These are phyloP conservation scores for Hypocryptadius cinnamomeus DNA, from an alignment of 2,113 vertebrate genomes.

Conservation along the genomic window DNA sequence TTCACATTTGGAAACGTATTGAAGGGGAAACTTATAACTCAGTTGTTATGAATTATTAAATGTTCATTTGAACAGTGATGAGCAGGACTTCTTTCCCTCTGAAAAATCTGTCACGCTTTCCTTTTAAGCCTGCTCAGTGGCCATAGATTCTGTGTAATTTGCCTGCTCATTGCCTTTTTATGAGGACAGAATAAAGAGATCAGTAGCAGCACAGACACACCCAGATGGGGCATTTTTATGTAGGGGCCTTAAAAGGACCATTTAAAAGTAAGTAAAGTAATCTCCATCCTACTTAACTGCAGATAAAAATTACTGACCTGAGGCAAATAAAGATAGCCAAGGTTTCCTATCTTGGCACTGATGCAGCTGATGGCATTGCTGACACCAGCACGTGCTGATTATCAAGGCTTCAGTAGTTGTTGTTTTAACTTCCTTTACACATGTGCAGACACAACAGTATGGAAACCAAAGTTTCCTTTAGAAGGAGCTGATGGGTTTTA, in stretches of 20 bases:
- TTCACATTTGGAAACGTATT: constrained; percentile 65
- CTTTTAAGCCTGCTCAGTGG: neutral
- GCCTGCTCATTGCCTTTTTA: neutral
- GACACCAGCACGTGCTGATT: neutral
- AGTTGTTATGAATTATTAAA: constrained; percentile 75
- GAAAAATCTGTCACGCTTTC: neutral
- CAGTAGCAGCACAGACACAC: neutral
- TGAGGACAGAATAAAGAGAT: constrained; percentile 24
- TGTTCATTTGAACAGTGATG: constrained; percentile 54
- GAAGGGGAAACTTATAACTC: constrained; percentile 66
- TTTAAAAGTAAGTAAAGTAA: constrained; percentile 24
- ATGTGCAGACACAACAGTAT: neutral
- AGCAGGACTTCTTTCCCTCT: constrained; percentile 11
- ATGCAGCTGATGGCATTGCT: neutral
- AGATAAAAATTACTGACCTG: neutral
- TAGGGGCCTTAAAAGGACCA: neutral
- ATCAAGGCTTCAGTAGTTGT: neutral
- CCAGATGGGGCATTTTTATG: neutral
- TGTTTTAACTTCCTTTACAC: neutral
- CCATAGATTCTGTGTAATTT: constrained; percentile 43
- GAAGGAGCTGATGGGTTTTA: neutral
- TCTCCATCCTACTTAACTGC: neutral
- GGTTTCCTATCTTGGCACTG: neutral
- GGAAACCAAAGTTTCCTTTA: neutral
- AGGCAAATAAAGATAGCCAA: neutral